A percentile compares a stretch with the other conserved stretches of the same genome.
These are phyloP conservation scores for Eristalinus sepulchralis DNA, from an alignment of 2,888 invertebrate genomes.

Conservation along the genomic window DNA sequence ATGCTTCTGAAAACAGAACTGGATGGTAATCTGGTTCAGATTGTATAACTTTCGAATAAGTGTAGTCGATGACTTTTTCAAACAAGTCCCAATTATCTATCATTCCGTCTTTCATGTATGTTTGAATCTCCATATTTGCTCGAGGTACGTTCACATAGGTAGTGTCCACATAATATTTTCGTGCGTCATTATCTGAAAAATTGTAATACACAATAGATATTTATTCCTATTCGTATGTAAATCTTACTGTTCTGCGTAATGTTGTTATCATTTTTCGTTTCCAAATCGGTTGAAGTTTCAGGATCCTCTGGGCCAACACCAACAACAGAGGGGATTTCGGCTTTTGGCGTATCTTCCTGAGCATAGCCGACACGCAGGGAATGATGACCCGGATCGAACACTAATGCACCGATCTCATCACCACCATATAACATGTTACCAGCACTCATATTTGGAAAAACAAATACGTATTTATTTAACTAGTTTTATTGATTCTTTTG, in stretches of 20 bases:
- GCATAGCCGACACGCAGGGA: conserved; percentile 92
- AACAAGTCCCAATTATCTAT: conserved; percentile 99
- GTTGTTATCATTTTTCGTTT: conserved; percentile 89
- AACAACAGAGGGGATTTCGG: conserved; percentile 96
- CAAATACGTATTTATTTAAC: not conserved
- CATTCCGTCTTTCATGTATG: conserved; percentile 99
- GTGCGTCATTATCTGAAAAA: conserved; percentile 75
- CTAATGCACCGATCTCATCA: conserved; percentile 99
- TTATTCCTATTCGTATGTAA: not conserved
- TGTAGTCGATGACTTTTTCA: conserved; percentile 97
- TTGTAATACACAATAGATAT: not conserved
- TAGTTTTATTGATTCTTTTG: not conserved
- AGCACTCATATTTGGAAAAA: conserved; percentile 77
- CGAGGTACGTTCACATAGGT: conserved; percentile 95
- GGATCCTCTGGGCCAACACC: conserved; percentile 88
- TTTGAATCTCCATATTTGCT: conserved; percentile 92
- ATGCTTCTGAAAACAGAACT: conserved; percentile 98
- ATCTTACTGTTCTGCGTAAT: conserved; percentile 82
- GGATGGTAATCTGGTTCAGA: conserved; percentile 98
- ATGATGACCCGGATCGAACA: conserved; percentile 97
- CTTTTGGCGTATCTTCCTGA: conserved; percentile 99
- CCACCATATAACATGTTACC: conserved; percentile 92
- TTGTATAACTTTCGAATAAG: conserved; percentile 95
- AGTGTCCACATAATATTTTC: conserved; percentile 95
- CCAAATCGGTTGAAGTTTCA: conserved; percentile 86